Conservation (phyloP, 2,797 vertebrate genomes). For the Myotis planiceps region DNA sequence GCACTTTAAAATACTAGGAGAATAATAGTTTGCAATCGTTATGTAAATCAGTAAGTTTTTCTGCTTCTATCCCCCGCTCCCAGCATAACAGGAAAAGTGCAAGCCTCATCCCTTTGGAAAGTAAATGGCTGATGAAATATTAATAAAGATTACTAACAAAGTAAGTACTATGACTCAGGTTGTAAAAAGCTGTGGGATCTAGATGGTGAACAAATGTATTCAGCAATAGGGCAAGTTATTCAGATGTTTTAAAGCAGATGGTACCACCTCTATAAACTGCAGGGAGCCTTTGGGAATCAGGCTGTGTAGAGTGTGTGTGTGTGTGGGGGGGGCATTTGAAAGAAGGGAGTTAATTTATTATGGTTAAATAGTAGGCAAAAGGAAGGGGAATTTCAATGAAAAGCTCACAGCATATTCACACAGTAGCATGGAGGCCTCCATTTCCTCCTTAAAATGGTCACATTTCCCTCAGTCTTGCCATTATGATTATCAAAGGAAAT, state of each 20-base stretch:
- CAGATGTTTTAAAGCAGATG: slow-evolving; percentile 55
- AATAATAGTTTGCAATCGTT: slow-evolving; percentile 86
- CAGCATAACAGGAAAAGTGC: slow-evolving; percentile 80
- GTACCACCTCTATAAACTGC: slow-evolving; percentile 25
- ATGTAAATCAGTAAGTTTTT: slow-evolving; percentile 83
- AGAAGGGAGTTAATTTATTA: slow-evolving; percentile 56
- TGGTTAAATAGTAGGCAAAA: slow-evolving; percentile 61
- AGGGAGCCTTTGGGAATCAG: neutral
- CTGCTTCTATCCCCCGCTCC: slow-evolving; percentile 74
- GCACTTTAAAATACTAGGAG: slow-evolving; percentile 82
- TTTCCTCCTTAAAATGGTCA: slow-evolving; percentile 31
- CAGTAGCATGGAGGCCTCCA: neutral
- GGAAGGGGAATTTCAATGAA: slow-evolving; percentile 27
- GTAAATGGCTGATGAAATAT: slow-evolving; percentile 84
- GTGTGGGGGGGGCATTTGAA: neutral
- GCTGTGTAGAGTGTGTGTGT: neutral
- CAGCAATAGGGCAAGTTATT: slow-evolving; percentile 44
- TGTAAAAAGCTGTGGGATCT: slow-evolving; percentile 58
- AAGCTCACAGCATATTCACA: neutral
- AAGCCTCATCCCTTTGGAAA: slow-evolving; percentile 77
- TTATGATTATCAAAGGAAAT: neutral
- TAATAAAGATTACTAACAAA: slow-evolving; percentile 85
- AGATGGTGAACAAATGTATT: slow-evolving; percentile 66
- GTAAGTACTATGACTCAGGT: slow-evolving; percentile 72
- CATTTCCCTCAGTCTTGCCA: slow-evolving; percentile 15